Evolutionary conservation across 2,113 vertebrate genomes (phyloP).

Genomic region (Silurus asotus): DNA sequence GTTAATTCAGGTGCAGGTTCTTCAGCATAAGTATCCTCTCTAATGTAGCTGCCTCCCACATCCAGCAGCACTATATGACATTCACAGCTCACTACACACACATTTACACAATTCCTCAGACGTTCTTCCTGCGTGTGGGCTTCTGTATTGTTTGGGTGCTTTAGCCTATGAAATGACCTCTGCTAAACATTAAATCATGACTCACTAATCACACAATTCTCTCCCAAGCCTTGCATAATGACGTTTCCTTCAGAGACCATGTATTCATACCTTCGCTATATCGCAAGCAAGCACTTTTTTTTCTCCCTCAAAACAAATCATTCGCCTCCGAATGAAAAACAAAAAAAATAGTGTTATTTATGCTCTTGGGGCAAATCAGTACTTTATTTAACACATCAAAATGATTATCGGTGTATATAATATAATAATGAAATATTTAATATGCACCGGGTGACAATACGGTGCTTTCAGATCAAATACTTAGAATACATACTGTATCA

Average conservation of each 20-base stretch:
- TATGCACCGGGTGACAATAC: not conserved
- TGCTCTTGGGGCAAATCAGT: not conserved
- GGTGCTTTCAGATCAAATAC: not conserved
- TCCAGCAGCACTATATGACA: slow-evolving; percentile 20
- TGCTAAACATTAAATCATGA: not conserved
- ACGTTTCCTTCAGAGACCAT: not conserved
- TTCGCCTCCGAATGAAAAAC: not conserved
- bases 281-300: slow-evolving; percentile 8
- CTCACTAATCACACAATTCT: not conserved
- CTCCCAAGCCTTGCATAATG: not conserved
- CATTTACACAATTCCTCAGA: not conserved
- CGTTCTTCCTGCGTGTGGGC: not conserved
- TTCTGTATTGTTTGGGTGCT: not conserved
- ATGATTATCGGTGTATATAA: not conserved
- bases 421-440: not conserved
- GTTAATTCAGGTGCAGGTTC: not conserved
- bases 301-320: not conserved
- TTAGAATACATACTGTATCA: too few relatives aligned
- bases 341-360: too few relatives aligned
- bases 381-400: not conserved
- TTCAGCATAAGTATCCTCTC: slow-evolving; percentile 1
- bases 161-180: not conserved
- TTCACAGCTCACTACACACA: not conserved
- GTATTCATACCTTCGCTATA: not conserved
- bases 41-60: not conserved